Evolutionary conservation across 2,888 invertebrate genomes (phyloP).

Genomic region (Ceratothoa steindachneri): DNA sequence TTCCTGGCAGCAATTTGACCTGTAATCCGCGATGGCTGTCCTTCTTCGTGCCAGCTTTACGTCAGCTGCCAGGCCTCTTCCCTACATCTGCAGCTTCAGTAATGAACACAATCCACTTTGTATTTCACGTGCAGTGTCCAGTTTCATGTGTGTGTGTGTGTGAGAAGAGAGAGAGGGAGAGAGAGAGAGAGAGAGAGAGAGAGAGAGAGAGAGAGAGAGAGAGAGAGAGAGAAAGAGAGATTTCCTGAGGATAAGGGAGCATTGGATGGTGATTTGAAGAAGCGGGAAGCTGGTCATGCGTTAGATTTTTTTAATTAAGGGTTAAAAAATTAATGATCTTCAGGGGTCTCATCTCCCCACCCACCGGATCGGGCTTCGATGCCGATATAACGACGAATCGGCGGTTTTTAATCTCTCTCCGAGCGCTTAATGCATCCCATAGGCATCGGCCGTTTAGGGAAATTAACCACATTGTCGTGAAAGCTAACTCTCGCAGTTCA

Average conservation of each 20-base stretch:
- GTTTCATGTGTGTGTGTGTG: background rate
- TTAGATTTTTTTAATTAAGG: too few species aligned
- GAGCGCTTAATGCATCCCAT: too few species aligned
- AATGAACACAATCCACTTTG: slow-evolving; percentile 3
- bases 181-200: background rate
- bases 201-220: background rate
- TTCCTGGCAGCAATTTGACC: slow-evolving; percentile 8
- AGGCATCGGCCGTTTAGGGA: too few species aligned
- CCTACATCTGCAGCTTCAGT: background rate
- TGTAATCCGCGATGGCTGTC: slow-evolving; percentile 8
- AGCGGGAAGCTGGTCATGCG: background rate
- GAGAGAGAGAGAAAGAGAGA: background rate
- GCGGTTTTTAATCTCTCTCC: too few species aligned
- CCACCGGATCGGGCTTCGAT: too few species aligned
- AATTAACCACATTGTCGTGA: too few species aligned
- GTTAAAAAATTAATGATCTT: too few species aligned
- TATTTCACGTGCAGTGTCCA: background rate
- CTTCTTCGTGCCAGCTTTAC: background rate
- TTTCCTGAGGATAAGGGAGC: background rate
- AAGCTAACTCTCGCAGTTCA: too few species aligned
- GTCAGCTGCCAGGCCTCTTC: background rate
- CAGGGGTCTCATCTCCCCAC: too few species aligned
- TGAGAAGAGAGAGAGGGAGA: background rate
- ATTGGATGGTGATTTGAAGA: background rate
- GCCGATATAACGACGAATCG: too few species aligned